These are phyloP conservation scores for Tupaia tana DNA, from an alignment of 2,113 vertebrate species.

Conservation along the genomic window DNA sequence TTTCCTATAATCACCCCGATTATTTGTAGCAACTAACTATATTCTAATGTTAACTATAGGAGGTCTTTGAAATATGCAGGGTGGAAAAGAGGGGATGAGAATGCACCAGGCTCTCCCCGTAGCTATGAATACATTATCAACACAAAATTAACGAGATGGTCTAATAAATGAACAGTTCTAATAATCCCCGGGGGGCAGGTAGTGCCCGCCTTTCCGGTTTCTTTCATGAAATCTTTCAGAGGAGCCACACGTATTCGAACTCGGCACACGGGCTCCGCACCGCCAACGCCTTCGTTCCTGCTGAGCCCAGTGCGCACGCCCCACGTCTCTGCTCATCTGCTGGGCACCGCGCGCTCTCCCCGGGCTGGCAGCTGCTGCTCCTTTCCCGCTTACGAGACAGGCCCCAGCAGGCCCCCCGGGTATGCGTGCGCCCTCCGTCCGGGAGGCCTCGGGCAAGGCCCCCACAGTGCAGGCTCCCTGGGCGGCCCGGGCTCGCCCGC, in stretches of 20 bases:
- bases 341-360: constrained; percentile 65
- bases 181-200: constrained; percentile 48
- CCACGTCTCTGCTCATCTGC: background rate
- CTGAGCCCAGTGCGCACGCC: background rate
- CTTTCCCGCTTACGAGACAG: constrained; percentile 87
- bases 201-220: background rate
- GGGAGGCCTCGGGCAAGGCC: constrained; percentile 83
- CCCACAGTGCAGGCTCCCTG: constrained; percentile 83
- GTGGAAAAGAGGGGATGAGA: constrained; percentile 64
- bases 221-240: constrained; percentile 30
- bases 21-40: constrained; percentile 92
- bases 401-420: constrained; percentile 88
- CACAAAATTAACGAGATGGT: constrained; percentile 77
- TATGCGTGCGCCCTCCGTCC: constrained; percentile 86
- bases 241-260: background rate
- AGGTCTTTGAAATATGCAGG: constrained; percentile 86
- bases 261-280: background rate
- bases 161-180: constrained; percentile 37
- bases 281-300: background rate
- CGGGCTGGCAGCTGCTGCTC: constrained; percentile 83
- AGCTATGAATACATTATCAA: constrained; percentile 68
- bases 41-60: constrained; percentile 91
- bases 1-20: constrained; percentile 94
- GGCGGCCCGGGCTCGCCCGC: constrained; percentile 83
- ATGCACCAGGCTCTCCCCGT: constrained; percentile 64